Conservation (phyloP, 2,888 invertebrate species). For the Philopedon plagiatum region DNA sequence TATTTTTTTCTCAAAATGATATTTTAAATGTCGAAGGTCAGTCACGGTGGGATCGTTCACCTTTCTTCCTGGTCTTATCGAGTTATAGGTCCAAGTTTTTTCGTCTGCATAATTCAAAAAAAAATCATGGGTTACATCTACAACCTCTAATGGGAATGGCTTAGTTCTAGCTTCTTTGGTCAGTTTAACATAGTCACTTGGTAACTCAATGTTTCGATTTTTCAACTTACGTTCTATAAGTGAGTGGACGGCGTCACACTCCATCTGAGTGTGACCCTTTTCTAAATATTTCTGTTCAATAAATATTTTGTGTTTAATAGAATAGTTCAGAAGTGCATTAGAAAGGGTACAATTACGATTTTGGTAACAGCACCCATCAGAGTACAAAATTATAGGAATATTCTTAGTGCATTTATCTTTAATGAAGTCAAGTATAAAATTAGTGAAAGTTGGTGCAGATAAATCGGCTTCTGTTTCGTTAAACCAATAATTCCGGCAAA, state of each 20-base stretch:
- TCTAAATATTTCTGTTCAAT: slow-evolving; percentile 15
- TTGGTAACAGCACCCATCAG: background rate
- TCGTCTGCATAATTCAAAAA: slow-evolving; percentile 1
- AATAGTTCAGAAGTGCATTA: slow-evolving; percentile 16
- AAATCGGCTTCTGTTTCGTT: slow-evolving; percentile 29
- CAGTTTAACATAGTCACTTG: slow-evolving; percentile 14
- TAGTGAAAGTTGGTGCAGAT: slow-evolving; percentile 25
- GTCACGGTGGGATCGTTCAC: background rate
- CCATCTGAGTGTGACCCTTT: slow-evolving; percentile 19
- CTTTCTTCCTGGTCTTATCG: slow-evolving; percentile 8
- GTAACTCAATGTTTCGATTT: background rate
- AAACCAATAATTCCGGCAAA: slow-evolving; percentile 32
- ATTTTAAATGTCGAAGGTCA: background rate
- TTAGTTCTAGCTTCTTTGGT: slow-evolving; percentile 9
- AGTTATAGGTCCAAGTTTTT: background rate
- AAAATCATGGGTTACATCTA: slow-evolving; percentile 8
- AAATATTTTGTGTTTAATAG: slow-evolving; percentile 13
- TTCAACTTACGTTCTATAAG: slow-evolving; percentile 22
- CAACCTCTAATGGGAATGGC: slow-evolving; percentile 8
- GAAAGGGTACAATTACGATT: slow-evolving; percentile 10
- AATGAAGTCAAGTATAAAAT: slow-evolving; percentile 34
- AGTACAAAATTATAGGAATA: background rate
- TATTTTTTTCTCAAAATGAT: background rate
- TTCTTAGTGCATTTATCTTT: slow-evolving; percentile 34
- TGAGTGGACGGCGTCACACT: slow-evolving; percentile 13